These are phyloP conservation scores for Stylophora pistillata DNA, from an alignment of 64 coral and sea anemone genomes.

Conservation along the genomic window DNA sequence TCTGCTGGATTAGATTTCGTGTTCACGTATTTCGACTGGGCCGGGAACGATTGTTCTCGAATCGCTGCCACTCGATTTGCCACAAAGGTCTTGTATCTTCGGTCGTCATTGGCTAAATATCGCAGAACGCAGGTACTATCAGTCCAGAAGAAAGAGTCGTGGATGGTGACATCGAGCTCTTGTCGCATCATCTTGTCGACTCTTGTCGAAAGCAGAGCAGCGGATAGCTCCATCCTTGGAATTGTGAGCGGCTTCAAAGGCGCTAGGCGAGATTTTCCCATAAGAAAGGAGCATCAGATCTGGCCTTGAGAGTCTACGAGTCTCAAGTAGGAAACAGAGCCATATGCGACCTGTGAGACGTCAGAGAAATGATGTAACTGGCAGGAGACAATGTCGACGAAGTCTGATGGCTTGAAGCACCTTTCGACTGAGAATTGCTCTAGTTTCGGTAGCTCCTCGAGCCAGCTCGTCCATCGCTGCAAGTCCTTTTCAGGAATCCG, in stretches of 20 bases:
- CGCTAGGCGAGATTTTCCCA: neutral
- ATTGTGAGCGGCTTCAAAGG: neutral
- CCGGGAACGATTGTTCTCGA: neutral
- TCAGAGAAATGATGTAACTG: neutral
- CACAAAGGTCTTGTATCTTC: neutral
- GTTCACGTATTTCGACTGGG: neutral
- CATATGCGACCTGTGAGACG: neutral
- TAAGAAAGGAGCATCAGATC: neutral
- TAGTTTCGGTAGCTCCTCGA: neutral
- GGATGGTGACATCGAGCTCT: neutral
- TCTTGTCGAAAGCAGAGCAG: neutral
- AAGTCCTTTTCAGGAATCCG: neutral
- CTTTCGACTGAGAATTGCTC: neutral
- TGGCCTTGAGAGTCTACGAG: neutral
- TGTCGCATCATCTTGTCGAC: neutral
- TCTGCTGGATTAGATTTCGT: neutral
- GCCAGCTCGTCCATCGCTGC: neutral
- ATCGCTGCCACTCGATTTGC: neutral
- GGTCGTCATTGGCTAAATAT: neutral
- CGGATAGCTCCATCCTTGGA: neutral
- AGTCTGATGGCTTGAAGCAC: neutral
- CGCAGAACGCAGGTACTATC: neutral
- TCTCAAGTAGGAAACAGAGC: neutral
- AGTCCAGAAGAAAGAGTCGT: neutral
- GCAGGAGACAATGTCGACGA: neutral